A percentile compares a stretch with the other conserved stretches of the same genome.
These are phyloP conservation scores for Salmo trutta DNA, from an alignment of 2,797 vertebrate species.

Conservation along the genomic window DNA sequence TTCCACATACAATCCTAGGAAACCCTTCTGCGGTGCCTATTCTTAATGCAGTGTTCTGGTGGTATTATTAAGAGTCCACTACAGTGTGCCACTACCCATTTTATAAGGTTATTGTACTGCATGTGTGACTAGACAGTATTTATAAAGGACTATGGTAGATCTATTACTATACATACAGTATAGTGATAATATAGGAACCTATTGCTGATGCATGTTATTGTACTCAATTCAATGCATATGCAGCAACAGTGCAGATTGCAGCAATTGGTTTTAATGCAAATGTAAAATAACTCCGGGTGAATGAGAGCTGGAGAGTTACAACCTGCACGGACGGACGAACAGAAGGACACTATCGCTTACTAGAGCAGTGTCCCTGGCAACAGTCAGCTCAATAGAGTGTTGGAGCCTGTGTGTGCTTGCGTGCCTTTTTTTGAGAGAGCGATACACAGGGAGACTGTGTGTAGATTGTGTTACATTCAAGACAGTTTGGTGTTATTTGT, in stretches of 20 bases:
- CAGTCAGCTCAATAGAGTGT: no score
- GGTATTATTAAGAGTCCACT: slow-evolving; percentile 39
- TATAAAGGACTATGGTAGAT: slow-evolving; percentile 36
- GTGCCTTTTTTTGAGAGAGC: not conserved
- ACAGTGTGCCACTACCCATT: slow-evolving; percentile 24
- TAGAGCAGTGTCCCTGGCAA: no score
- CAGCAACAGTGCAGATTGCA: not conserved
- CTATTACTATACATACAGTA: no score
- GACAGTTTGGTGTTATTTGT: no score
- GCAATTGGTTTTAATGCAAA: not conserved
- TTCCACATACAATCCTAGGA: slow-evolving; percentile 66
- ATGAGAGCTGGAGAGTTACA: no score
- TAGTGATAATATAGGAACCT: not conserved
- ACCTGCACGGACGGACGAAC: no score
- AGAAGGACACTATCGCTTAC: no score
- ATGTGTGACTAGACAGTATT: slow-evolving; percentile 24
- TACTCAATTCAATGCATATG: not conserved
- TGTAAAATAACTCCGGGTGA: no score
- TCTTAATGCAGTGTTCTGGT: slow-evolving; percentile 35
- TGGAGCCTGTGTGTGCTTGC: not conserved
- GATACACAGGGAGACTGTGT: no score
- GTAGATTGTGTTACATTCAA: no score
- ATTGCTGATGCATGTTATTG: not conserved
- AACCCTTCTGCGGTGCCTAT: slow-evolving; percentile 58
- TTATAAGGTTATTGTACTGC: slow-evolving; percentile 23